Percentiles rank a stretch among this genome's conserved stretches.
Conservation (phyloP, 2,113 vertebrate species). For the Lophura nycthemera region DNA sequence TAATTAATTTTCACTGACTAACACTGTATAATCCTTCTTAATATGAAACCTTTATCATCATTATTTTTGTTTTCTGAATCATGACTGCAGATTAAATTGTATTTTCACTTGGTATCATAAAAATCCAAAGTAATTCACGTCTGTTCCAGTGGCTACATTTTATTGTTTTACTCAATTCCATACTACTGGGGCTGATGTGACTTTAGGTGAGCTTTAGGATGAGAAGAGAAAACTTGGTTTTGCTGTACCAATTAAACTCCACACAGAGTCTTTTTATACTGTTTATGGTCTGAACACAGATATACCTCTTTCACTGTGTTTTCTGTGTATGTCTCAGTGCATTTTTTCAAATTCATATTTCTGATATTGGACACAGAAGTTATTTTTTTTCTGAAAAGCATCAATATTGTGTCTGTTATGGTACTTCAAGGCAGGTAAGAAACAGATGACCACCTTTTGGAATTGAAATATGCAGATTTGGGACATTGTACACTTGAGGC, state of each 20-base stretch:
- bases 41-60: not conserved
- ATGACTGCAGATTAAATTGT: not conserved
- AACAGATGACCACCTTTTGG: not conserved
- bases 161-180: not conserved
- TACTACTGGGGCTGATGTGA: not conserved
- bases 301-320: not conserved
- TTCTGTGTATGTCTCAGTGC: not conserved
- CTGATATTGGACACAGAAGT: not conserved
- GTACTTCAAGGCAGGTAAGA: not conserved
- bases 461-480: not conserved
- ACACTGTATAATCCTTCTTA: not conserved
- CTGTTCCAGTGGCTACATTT: not conserved
- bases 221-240: not conserved
- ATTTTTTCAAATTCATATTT: not conserved
- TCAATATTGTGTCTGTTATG: not conserved
- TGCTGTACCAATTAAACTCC: not conserved
- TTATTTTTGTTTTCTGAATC: not conserved
- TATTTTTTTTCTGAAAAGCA: not conserved
- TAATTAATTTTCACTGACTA: slow-evolving; percentile 5
- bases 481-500: not conserved
- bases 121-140: not conserved
- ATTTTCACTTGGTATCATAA: not conserved
- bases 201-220: not conserved
- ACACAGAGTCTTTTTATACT: not conserved
- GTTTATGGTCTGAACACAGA: not conserved